phyloP scores from a whole-genome alignment of 2,113 vertebrate genomes.

The Abramis brama region DNA sequence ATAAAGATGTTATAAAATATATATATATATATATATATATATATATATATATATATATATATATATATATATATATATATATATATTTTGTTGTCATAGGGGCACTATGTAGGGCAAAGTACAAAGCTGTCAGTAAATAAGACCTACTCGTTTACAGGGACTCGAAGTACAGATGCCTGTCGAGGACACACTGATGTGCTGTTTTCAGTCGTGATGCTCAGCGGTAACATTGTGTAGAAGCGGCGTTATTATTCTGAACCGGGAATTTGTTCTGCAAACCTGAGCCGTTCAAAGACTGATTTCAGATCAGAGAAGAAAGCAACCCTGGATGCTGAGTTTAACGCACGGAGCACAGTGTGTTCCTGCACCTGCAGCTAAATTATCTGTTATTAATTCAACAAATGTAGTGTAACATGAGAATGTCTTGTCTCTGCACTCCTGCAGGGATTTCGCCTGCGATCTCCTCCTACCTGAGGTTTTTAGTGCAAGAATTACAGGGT shows the following conservation, averaged over 20 bases:
- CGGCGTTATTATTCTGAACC: neutral
- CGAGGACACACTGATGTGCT: neutral
- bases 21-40: no score
- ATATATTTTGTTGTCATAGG: neutral
- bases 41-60: no score
- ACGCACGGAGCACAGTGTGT: neutral
- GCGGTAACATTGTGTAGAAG: neutral
- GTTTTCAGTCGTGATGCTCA: neutral
- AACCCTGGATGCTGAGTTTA: slow-evolving; percentile 37
- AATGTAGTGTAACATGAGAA: slow-evolving; percentile 30
- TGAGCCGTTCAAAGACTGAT: slow-evolving; percentile 5
- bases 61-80: no score
- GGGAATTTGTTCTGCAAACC: slow-evolving; percentile 1
- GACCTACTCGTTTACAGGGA: neutral
- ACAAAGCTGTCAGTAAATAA: neutral
- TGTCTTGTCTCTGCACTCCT: neutral
- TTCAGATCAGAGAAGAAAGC: slow-evolving; percentile 47
- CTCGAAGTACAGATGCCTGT: neutral
- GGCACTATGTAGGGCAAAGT: slow-evolving; percentile 5
- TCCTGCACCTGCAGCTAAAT: slow-evolving; percentile 56
- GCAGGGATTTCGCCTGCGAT: slow-evolving; percentile 3
- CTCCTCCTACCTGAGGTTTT: neutral
- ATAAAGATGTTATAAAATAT: no score
- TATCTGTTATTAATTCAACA: slow-evolving; percentile 50
- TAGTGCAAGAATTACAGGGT: neutral